Percentiles rank a stretch among this genome's conserved stretches.
Evolutionary conservation across 2,113 vertebrate species (phyloP).

Genomic region (Laticauda colubrina): DNA sequence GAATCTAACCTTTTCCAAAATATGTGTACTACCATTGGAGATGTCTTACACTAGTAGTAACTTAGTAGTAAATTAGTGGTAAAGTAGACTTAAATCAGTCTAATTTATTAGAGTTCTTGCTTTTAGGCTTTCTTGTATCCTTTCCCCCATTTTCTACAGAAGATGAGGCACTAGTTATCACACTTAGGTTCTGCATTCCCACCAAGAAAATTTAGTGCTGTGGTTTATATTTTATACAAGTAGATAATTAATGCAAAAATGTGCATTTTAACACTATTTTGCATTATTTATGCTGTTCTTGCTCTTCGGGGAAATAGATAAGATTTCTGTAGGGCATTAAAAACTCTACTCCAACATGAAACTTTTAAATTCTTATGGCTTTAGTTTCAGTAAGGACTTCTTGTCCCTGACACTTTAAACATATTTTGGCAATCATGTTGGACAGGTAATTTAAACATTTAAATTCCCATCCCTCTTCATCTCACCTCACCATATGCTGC

Average conservation of each 20-base stretch:
- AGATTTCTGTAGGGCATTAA: neutral
- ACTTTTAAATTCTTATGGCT: neutral
- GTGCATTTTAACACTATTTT: neutral
- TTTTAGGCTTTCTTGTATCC: neutral
- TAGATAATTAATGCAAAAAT: neutral
- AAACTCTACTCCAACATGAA: neutral
- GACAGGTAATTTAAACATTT: neutral
- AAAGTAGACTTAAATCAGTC: neutral
- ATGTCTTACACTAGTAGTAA: neutral
- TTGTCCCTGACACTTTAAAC: neutral
- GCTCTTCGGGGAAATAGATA: neutral
- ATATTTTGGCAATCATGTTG: neutral
- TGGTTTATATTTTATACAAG: neutral
- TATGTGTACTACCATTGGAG: neutral
- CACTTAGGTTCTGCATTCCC: neutral
- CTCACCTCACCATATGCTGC: neutral
- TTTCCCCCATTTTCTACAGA: neutral
- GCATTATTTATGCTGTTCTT: neutral
- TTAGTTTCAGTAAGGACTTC: neutral
- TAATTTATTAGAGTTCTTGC: neutral
- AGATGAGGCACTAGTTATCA: neutral
- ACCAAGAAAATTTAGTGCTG: neutral
- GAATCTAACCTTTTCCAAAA: neutral
- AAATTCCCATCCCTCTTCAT: neutral
- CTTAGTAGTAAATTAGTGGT: neutral